Evolutionary conservation across 2,113 vertebrate species (phyloP), one percentile per base, ranked within the genome.

Genomic region (Bujurquina vittata): DNA sequence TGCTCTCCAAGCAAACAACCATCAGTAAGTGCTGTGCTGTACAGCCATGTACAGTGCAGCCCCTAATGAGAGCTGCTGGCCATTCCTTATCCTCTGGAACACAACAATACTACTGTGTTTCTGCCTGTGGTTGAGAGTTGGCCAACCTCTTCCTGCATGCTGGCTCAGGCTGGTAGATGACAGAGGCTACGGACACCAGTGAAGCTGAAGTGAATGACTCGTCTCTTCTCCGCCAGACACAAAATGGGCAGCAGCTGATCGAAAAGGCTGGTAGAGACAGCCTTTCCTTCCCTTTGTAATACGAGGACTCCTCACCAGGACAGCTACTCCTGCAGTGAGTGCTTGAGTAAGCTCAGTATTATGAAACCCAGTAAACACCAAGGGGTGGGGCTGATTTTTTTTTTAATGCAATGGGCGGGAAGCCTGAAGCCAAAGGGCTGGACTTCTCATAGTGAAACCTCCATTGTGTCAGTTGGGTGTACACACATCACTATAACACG

Each of bases 111-210:
- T 83, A 90, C 88, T 85, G 86, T 90, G 74, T 75, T 29, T 77
- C 80, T 58, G 78, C 65, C 80, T 73, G 79, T 80, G 62, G 77
- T 86, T 18, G 26, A 52, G 89, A 93, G 83, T 84, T 93, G 84
- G 86, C 91, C 75, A 54, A 94, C 93, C 94, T 94, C 88, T 89
- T 93, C 88, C 87, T 91, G 87, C 93, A 93, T 93, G 84, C 73
- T 92, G 92, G 80, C 84, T 87, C 80, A 31, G 78, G 81, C 74
- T 79, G 63, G 81, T 31, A 59, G 85, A 58, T 78, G 86, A 91
- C 86, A 35, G 79, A 88, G 49, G 60, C 15, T 78, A 67, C 29
- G 14, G 49, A 86, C 74, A 75, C 72, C 84, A 75, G 60, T 37
- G 73, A 61, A 78, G 90, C 84, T 46, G 82, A 20, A 76, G 90